Evolutionary conservation across 2,888 invertebrate species (phyloP).

Genomic region (Thecocarcelia acutangulata): DNA sequence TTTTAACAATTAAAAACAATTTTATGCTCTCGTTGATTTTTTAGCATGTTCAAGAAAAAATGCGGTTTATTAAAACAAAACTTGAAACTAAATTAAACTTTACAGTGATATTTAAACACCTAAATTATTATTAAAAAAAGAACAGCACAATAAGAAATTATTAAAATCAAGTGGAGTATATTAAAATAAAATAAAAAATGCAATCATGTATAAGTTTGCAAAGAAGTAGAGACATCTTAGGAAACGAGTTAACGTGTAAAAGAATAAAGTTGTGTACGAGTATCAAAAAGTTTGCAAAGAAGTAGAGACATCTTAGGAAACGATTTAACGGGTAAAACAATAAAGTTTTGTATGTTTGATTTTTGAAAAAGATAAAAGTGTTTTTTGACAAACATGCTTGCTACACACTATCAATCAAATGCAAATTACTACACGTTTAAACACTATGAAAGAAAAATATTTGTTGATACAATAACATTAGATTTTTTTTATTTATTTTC

Average conservation of each 20-base stretch:
- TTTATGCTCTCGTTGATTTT: conserved; percentile 47
- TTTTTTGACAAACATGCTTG: no score
- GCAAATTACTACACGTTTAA: no score
- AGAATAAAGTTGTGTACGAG: no score
- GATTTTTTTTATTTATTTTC: no score
- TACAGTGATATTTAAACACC: conserved; percentile 9
- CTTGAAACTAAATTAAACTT: conserved; percentile 11
- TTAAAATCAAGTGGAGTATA: neutral
- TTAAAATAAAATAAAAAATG: neutral
- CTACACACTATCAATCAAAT: no score
- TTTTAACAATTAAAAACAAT: conserved; percentile 15
- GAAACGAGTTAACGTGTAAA: neutral
- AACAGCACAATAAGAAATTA: neutral
- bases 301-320: no score
- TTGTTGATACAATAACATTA: no score
- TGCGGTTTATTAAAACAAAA: neutral
- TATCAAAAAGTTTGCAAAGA: no score
- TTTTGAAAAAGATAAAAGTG: no score
- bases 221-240: conserved; percentile 1
- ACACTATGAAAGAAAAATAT: no score
- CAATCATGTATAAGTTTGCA: neutral
- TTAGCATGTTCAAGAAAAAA: conserved; percentile 31
- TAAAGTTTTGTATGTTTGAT: no score
- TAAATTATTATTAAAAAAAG: neutral
- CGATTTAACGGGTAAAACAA: no score